Base-by-base conservation (phyloP, 2,888 invertebrate genomes). In the Watsonalla binaria region DNA sequence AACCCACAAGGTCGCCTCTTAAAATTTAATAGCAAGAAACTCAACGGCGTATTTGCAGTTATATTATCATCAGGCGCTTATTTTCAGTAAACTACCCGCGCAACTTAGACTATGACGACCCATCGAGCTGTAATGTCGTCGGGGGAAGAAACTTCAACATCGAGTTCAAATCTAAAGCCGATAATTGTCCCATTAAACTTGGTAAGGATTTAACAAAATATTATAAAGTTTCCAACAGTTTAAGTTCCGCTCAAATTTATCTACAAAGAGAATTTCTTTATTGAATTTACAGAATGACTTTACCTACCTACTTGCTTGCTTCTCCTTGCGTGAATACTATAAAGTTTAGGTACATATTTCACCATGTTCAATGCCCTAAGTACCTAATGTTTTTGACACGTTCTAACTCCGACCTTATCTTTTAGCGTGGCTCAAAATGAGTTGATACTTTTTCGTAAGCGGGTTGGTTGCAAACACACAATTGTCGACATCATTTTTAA, bases 21-120 rank as follows among this genome's bases (percentile, higher is more conserved):
- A 8, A 8, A 37, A 37, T 2, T 4, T 5, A 42, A 11, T 42
- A 42, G 42, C 42, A 42, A 5, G 11, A 11, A 42, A 11, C 42
- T 42, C 11, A 5, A 11, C 42, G 11, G 11, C 5, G 11, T 5
- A 39, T 14, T 57, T 45, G 45, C 47, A 4, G 13, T 14, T 5
- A 52, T 13, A 13, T 51, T 33, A 37, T 34, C 11, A 49, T 35
- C 24, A 15, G 42, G 33, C 39, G 45, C 46, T 47, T 67, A 62
- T 54, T 76, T 74, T 15, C 70, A 92, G 92, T 92, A 60, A 91
- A 92, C 60, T 92, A 91, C 61, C 92, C 92, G 6, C 80, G 88
- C 53, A 88, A 92, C 59, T 70, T 92, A 47, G 90, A 92, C 74
- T 88, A 92, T 42, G 82, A 78, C 6, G 84, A 88, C 47, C 92